Evolutionary conservation across 2,888 invertebrate species (phyloP).

Genomic region (Caenorhabditis wallacei): DNA sequence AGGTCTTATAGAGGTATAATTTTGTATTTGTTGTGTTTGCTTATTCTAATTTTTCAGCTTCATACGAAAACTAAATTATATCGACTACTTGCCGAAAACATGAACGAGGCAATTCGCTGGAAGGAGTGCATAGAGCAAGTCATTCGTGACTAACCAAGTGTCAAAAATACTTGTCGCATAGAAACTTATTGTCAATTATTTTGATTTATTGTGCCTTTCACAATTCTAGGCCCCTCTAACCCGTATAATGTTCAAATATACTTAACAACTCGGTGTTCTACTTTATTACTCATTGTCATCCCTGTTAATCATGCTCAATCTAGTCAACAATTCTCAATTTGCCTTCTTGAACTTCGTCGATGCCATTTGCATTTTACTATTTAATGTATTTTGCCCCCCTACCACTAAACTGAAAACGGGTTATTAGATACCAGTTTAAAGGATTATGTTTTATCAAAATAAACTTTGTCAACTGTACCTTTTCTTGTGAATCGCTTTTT

Average conservation of each 20-base stretch:
- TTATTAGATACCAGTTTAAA: slow-evolving; percentile 28
- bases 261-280: slow-evolving; percentile 22
- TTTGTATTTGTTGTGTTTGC: not conserved
- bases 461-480: not conserved
- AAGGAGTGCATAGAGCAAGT: slow-evolving; percentile 65
- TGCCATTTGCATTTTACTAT: slow-evolving; percentile 55
- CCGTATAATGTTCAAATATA: not conserved
- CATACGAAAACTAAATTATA: slow-evolving; percentile 40
- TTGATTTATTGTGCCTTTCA: not conserved
- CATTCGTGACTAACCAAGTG: slow-evolving; percentile 35
- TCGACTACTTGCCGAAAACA: slow-evolving; percentile 53
- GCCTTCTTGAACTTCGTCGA: not conserved
- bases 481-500: too few species aligned
- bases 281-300: not conserved
- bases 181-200: not conserved
- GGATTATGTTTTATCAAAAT: slow-evolving; percentile 2
- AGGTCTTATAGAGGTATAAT: slow-evolving; percentile 42
- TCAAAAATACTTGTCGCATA: not conserved
- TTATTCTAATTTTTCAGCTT: slow-evolving; percentile 39
- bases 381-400: slow-evolving; percentile 45
- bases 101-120: slow-evolving; percentile 60
- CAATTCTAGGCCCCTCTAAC: not conserved
- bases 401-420: slow-evolving; percentile 27
- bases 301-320: slow-evolving; percentile 6
- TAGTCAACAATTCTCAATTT: slow-evolving; percentile 7